Conservation (phyloP, 2,113 vertebrate genomes). For the Burhinus oedicnemus region DNA sequence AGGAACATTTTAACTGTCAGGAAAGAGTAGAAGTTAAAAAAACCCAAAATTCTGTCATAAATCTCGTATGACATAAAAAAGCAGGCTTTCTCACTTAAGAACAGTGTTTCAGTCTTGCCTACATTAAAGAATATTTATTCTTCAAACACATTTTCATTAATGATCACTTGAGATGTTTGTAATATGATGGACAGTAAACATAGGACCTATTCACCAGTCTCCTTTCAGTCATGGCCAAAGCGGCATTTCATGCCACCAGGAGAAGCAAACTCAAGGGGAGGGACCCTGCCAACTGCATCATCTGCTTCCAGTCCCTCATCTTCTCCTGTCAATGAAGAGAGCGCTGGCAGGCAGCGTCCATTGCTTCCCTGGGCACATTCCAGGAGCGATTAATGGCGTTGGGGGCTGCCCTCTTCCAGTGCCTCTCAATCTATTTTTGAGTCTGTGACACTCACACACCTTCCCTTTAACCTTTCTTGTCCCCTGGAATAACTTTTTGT, state of each 20-base stretch:
- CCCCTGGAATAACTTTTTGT: background rate
- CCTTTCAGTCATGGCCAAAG: background rate
- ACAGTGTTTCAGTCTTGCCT: background rate
- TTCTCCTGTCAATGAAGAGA: background rate
- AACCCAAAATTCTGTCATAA: constrained; percentile 29
- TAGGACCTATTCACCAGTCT: background rate
- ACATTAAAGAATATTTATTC: background rate
- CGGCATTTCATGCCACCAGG: background rate
- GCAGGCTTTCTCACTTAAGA: background rate
- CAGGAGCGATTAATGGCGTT: background rate
- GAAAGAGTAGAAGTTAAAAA: background rate
- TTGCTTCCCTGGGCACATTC: background rate
- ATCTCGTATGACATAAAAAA: background rate
- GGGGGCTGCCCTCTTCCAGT: background rate
- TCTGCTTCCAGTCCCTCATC: background rate
- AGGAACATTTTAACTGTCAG: background rate
- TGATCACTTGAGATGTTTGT: background rate
- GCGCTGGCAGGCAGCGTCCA: background rate
- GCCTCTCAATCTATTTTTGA: background rate
- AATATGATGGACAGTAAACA: background rate
- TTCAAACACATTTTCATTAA: background rate
- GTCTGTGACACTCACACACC: background rate
- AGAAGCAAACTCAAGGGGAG: background rate
- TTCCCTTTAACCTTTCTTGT: background rate
- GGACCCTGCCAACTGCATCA: background rate